A percentile compares a stretch with the other conserved stretches of the same genome.
Conservation (phyloP, 2,113 vertebrate genomes). For the Alethe diademata region DNA sequence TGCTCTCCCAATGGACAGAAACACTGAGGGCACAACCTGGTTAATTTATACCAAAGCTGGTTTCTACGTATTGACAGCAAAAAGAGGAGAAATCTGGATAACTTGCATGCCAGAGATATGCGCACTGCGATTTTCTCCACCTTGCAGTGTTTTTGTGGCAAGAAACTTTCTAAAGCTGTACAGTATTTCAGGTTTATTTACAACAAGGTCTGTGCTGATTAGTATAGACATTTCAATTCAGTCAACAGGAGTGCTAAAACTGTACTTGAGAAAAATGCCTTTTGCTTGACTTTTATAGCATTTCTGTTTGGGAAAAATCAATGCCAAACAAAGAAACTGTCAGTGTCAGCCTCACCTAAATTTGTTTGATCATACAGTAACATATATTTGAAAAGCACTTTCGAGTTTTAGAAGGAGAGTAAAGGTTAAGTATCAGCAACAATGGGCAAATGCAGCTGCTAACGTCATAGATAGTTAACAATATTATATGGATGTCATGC, state of each 20-base stretch:
- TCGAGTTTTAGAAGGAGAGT: not conserved
- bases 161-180: not conserved
- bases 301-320: not conserved
- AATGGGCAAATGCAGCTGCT: not conserved
- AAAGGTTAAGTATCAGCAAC: constrained; percentile 1
- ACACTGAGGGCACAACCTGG: not conserved
- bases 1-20: not conserved
- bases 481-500: not conserved
- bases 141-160: not conserved
- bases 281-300: not conserved
- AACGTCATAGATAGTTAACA: not conserved
- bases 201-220: not conserved
- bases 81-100: not conserved
- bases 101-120: not conserved
- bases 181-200: constrained; percentile 8
- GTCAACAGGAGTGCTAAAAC: not conserved
- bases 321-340: not conserved
- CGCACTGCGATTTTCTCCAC: not conserved
- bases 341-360: constrained; percentile 4
- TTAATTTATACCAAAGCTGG: not conserved
- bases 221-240: not conserved
- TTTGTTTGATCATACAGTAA: not conserved
- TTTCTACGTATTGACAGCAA: not conserved
- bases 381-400: constrained; percentile 2
- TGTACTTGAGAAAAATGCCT: not conserved